Evolutionary conservation across 2,797 vertebrate species (phyloP), one percentile per base, ranked within the genome.

Genomic region (Peromyscus eremicus): DNA sequence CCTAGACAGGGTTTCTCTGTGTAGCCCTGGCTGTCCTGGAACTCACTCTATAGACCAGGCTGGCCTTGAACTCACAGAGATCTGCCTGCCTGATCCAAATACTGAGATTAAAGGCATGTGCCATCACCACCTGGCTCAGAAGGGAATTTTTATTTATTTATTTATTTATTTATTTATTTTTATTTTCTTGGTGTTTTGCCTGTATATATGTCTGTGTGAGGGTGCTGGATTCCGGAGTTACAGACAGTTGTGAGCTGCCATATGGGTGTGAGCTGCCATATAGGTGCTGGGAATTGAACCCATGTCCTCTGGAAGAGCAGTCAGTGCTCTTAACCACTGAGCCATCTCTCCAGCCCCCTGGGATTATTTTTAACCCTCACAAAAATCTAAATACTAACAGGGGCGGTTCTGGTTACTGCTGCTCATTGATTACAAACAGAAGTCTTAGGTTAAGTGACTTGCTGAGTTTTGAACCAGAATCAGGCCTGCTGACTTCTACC

Each of bases 391-490:
- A 13, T 75, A 27, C 37, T 25, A 29, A 21, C 55, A n/a, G 68
- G 40, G 10, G 25, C 34, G 7, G 2, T 89, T 75, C 60, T 71
- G 75, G n/a, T 92, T 64, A 77, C 79, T 95, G 80, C 34, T 34
- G 27, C 34, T 93, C 49, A 32, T 70, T 85, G 57, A 46, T 88
- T 80, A 79, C 52, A 75, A 80, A 62, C 27, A 16, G 37, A 93
- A 34, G 46, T 71, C 60, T 96, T 19, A 23, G 64, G 34, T 89
- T 85, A 64, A 92, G 9, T 94, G 82, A 95, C 32, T 60, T 80
- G 75, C 57, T 40, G 17, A 66, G 25, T 77, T 77, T 55, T 89
- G 68, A 96, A 55, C 40, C 43, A 37, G 14, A 80, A 1, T 88
- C 60, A 60, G 49, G 75, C 13, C 52, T 94, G 82, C 84, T 29